phyloP scores from a whole-genome alignment of 2,888 invertebrate species.

The Clostera curtula region DNA sequence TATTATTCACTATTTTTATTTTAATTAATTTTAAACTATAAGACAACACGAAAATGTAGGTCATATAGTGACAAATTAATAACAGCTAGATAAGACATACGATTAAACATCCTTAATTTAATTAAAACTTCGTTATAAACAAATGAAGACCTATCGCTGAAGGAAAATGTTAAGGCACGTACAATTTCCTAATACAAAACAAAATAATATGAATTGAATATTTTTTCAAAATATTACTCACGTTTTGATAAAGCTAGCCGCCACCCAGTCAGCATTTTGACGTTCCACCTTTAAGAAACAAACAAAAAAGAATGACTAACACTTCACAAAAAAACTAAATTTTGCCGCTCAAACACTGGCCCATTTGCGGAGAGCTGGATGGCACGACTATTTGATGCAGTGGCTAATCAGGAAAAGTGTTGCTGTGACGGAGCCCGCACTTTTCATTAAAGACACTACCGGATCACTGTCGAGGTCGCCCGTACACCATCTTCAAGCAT shows the following conservation, averaged over 20 bases:
- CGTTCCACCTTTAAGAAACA: constrained; percentile 33
- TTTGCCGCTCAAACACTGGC: no score
- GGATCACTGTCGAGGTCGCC: constrained; percentile 28
- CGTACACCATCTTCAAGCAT: constrained; percentile 24
- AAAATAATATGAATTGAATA: constrained; percentile 1
- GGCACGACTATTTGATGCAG: constrained; percentile 35
- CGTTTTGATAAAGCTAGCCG: constrained; percentile 55
- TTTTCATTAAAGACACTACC: constrained; percentile 35
- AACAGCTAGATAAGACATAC: no score
- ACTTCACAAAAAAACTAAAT: no score
- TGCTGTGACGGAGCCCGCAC: constrained; percentile 16
- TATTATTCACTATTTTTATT: no score
- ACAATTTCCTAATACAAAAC: background rate
- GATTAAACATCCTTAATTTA: no score
- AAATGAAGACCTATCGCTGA: no score
- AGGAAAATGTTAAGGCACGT: background rate
- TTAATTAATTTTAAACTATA: no score
- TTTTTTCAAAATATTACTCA: constrained; percentile 34
- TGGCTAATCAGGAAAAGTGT: constrained; percentile 43
- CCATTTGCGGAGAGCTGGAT: constrained; percentile 12
- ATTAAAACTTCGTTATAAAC: no score
- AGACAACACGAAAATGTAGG: no score
- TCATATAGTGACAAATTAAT: no score
- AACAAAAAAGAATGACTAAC: constrained; percentile 16
- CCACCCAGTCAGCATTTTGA: constrained; percentile 66